Base-by-base conservation (phyloP, 2,113 vertebrate genomes). In the Macrotus californicus region DNA sequence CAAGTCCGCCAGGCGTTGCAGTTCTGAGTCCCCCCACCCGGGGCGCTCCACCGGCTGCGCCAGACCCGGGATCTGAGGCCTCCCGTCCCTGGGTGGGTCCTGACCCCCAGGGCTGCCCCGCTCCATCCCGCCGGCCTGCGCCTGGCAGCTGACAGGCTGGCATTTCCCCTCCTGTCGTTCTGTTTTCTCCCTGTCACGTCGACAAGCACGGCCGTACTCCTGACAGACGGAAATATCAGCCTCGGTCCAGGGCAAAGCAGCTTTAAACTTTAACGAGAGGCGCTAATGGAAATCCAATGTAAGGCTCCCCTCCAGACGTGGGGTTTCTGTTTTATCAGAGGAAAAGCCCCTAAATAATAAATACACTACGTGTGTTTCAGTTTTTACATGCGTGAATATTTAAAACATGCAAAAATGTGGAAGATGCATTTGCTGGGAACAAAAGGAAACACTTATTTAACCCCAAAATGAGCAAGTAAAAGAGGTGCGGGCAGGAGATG, bases 201-300 rank as follows among this genome's bases (percentile, higher is more conserved):
- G 14, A 94, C 97, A 96, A 96, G 96, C 97, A 43, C 93, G 48
- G 36, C 54, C 46, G 14, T 10, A 92, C 94, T 93, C 97, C 97
- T 97, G 97, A 98, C 94, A 97, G 97, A 92, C 93, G 93, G 97
- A 98, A 98, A 95, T 98, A 97, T 97, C 98, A 99, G 98, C 98
- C 98, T 97, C 88, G 91, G 98, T 85, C 85, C 89, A 66, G 96
- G 98, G 98, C 98, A 98, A 98, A 98, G 98, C 97, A 72, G 97
- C 99, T 99, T 99, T 99, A 99, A 99, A 99, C 99, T 99, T 99
- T 99, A 99, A 99, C 98, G 98, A 99, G 99, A 98, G 97, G 98
- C 98, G 73, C 91, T 99, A 99, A 99, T 99, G 99, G 99, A 99
- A 99, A 98, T 98, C 97, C 98, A 98, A 98, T 94, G 98, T 94